These are phyloP conservation scores for Pectinophora gossypiella DNA, from an alignment of 1,140 invertebrate genomes.

Conservation along the genomic window DNA sequence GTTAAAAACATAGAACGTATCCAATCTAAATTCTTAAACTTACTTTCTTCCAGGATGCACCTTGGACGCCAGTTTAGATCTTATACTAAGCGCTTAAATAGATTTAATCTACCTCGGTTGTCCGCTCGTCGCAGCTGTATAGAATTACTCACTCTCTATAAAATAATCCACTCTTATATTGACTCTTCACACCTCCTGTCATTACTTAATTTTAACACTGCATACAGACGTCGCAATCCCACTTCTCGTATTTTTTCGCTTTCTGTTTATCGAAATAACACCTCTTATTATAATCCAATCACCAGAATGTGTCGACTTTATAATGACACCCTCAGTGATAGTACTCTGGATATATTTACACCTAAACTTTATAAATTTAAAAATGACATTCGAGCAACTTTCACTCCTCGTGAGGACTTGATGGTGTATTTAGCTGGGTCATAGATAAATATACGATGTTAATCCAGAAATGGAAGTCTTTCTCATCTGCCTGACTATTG, in stretches of 20 bases:
- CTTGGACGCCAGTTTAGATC: not conserved
- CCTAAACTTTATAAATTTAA: not conserved
- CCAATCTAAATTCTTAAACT: not conserved
- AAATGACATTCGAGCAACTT: not conserved
- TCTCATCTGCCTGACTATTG: no score
- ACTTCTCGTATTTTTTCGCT: not conserved
- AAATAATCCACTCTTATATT: not conserved
- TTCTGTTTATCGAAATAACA: not conserved
- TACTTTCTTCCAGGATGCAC: not conserved
- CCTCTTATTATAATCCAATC: not conserved
- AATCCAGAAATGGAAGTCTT: no score
- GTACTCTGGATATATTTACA: not conserved
- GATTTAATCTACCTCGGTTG: not conserved
- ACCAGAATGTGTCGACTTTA: not conserved
- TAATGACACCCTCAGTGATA: not conserved
- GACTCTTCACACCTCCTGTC: not conserved
- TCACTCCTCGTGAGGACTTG: no score
- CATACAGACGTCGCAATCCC: not conserved
- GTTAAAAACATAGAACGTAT: not conserved
- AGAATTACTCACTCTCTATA: not conserved
- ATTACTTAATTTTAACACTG: not conserved
- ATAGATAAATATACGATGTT: no score
- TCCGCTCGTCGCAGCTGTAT: not conserved
- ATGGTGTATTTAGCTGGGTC: no score
- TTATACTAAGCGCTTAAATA: not conserved